Percentiles rank a stretch among this genome's conserved stretches.
Conservation (phyloP, 2,797 vertebrate species). For the Geotrypetes seraphini region DNA sequence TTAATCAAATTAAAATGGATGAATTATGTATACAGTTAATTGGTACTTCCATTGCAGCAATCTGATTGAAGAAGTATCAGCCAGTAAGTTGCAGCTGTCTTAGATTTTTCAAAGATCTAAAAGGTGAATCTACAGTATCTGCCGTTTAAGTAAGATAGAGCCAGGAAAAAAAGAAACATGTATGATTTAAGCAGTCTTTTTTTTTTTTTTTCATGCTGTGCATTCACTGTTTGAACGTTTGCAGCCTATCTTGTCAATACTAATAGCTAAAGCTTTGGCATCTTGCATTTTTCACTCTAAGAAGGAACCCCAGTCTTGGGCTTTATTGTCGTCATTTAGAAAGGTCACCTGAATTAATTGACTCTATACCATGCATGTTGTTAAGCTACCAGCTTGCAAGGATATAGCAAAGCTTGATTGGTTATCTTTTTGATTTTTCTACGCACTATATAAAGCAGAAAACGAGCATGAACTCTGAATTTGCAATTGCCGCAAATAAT, state of each 20-base stretch:
- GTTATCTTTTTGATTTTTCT: slow-evolving; percentile 23
- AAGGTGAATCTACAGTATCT: too few relatives aligned
- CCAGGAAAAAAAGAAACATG: too few relatives aligned
- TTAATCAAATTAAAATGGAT: too few relatives aligned
- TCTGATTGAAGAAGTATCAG: too few relatives aligned
- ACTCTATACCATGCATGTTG: slow-evolving; percentile 36
- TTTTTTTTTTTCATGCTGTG: slow-evolving; percentile 19
- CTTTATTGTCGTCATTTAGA: slow-evolving; percentile 48
- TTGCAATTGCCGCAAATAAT: slow-evolving; percentile 10
- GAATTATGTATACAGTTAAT: too few relatives aligned
- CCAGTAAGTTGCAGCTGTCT: too few relatives aligned
- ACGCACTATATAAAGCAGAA: slow-evolving; percentile 13
- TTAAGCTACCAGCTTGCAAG: slow-evolving; percentile 34
- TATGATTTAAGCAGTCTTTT: too few relatives aligned
- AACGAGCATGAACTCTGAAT: slow-evolving; percentile 25
- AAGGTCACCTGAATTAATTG: slow-evolving; percentile 55
- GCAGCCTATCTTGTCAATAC: slow-evolving; percentile 34
- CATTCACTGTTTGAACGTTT: slow-evolving; percentile 21
- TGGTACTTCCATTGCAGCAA: too few relatives aligned
- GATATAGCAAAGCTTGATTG: slow-evolving; percentile 25
- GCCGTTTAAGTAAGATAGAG: too few relatives aligned
- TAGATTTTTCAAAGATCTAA: too few relatives aligned
- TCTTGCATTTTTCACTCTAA: slow-evolving; percentile 41
- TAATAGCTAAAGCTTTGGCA: slow-evolving; percentile 37
- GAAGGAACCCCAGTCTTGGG: slow-evolving; percentile 38